phyloP scores from a whole-genome alignment of 2,113 vertebrate species.

The Pontoporia blainvillei region DNA sequence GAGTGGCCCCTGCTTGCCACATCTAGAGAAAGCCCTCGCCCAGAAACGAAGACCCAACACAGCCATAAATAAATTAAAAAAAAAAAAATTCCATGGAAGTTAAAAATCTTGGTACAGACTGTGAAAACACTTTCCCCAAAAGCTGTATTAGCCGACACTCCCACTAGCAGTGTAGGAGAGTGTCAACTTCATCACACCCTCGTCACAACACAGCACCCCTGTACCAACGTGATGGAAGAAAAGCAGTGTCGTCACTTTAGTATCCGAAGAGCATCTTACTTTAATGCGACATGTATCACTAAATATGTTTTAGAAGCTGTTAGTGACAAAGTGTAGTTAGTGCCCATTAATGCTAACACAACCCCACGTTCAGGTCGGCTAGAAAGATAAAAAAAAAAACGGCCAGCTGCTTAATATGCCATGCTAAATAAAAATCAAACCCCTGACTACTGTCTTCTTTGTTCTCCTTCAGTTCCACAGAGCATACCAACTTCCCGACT shows the following conservation, averaged over 20 bases:
- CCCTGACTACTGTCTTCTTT: fast-evolving
- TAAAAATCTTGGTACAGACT: neutral
- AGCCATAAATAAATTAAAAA: no score
- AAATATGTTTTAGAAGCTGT: neutral
- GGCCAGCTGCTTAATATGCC: fast-evolving
- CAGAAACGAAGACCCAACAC: no score
- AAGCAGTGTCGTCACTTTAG: fast-evolving
- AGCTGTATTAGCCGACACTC: fast-evolving
- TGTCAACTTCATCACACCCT: fast-evolving
- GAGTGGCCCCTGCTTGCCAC: no score
- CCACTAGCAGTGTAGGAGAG: fast-evolving
- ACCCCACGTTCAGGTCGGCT: fast-evolving
- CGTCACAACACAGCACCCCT: fast-evolving
- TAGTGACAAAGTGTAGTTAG: fast-evolving
- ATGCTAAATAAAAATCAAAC: fast-evolving
- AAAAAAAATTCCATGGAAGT: no score
- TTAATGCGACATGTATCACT: fast-evolving
- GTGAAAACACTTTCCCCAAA: neutral
- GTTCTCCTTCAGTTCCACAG: no score
- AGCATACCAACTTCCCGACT: fast-evolving
- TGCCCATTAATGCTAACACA: fast-evolving
- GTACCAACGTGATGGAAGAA: no score
- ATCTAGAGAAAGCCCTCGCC: no score
- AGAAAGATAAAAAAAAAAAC: fast-evolving
- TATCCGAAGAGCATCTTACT: fast-evolving